Evolutionary conservation across 2,888 invertebrate genomes (phyloP), one percentile per base, ranked within the genome.

Genomic region (Gibbula magus): DNA sequence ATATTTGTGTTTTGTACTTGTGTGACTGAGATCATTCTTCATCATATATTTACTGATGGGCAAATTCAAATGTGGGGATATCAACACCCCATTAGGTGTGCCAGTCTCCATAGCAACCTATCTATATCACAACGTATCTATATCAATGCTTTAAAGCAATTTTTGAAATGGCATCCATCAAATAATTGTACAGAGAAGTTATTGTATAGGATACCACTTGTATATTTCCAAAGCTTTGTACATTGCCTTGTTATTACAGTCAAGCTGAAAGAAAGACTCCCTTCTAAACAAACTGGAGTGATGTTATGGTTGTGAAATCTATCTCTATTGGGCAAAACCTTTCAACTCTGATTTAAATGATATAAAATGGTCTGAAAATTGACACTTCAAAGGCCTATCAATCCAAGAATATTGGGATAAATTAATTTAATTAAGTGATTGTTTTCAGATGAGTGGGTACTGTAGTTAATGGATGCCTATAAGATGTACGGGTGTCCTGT

Each of bases 111-210:
- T 61, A 25, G 61, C 61, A 61, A 61, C 61, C 29, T 61, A 20
- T 35, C 39, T 52, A 51, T 51, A 75, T 22, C 39, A 39, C 25
- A 29, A 51, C 51, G 51, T 52, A 39, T 51, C 39, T 51, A 51
- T 52, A 75, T 51, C 39, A 29, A 61, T 61, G 61, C 61, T 61
- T 61, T 29, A 25, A 61, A 61, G 61, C 61, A 61, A 61, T 61
- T 29, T 29, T 29, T 61, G 61, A 61, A 61, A 61, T 61, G 61
- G 61, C 61, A 61, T 29, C 61, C 61, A 61, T 61, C 29, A 29
- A 61, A 61, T 61, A 61, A 61, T 29, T 61, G 61, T 61, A 61
- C 29, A 61, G 61, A 61, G 61, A 61, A 29, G 61, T 61, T 61
- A 61, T 61, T 61, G 61, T 61, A 61, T 61, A 61, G 61, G 45